These are phyloP conservation scores for Columbina picui DNA, from an alignment of 2,113 vertebrate genomes.

Conservation along the genomic window DNA sequence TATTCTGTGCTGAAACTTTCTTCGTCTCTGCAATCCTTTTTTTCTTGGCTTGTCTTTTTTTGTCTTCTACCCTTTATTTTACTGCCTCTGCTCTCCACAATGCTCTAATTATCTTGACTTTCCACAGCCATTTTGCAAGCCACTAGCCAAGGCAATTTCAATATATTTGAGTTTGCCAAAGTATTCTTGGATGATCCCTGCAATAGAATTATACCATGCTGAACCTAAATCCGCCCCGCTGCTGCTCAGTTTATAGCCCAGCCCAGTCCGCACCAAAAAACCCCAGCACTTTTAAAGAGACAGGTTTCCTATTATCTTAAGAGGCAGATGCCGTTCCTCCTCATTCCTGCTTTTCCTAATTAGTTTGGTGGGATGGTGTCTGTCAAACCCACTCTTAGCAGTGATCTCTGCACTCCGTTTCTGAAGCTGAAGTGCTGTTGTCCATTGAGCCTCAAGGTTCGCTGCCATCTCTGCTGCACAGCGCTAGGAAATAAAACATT, in stretches of 20 bases:
- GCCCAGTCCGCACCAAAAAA: constrained; percentile 37
- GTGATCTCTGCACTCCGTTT: constrained; percentile 10
- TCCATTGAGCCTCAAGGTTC: constrained; percentile 29
- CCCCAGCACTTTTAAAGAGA: constrained; percentile 53
- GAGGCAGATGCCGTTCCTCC: constrained; percentile 37
- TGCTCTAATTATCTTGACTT: constrained; percentile 40
- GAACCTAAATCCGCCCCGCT: constrained; percentile 43
- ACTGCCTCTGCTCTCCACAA: constrained; percentile 15
- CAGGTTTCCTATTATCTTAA: constrained; percentile 55
- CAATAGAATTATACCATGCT: constrained; percentile 59
- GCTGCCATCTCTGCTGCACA: neutral
- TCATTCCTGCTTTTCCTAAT: constrained; percentile 42
- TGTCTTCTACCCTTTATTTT: constrained; percentile 61
- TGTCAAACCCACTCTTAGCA: constrained; percentile 6
- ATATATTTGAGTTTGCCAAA: constrained; percentile 15
- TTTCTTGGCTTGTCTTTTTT: constrained; percentile 37
- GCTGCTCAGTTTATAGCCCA: constrained; percentile 69
- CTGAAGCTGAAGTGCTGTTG: constrained; percentile 18
- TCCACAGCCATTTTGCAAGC: constrained; percentile 44
- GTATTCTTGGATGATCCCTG: constrained; percentile 25
- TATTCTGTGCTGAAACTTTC: constrained; percentile 18
- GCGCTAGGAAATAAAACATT: neutral
- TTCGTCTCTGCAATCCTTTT: neutral
- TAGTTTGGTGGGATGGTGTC: constrained; percentile 28
- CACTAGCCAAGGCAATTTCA: constrained; percentile 50